phyloP scores from a whole-genome alignment of 1,140 invertebrate genomes.

The Drosophila nasuta region DNA sequence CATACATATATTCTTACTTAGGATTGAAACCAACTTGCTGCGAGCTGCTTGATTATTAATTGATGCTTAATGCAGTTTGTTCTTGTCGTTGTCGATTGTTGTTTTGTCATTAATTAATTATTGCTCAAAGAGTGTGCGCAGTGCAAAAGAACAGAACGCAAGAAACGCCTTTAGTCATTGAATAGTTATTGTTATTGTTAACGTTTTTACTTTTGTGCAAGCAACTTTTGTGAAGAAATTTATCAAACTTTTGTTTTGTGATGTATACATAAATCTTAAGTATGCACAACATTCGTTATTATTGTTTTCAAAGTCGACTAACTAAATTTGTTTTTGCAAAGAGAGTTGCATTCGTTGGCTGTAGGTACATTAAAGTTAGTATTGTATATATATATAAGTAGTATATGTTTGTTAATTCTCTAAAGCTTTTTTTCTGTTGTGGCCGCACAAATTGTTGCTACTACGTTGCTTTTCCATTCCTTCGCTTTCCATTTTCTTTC shows the following conservation, averaged over 20 bases:
- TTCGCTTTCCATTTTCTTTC: constrained; percentile 37
- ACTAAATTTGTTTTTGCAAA: constrained; percentile 12
- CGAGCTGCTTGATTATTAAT: neutral
- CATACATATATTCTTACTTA: constrained; percentile 26
- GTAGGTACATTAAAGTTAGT: constrained; percentile 37
- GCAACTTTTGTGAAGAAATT: constrained; percentile 19
- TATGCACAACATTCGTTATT: constrained; percentile 9
- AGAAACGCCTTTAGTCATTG: constrained; percentile 3
- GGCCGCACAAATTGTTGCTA: constrained; percentile 41
- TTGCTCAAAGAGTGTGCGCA: constrained; percentile 20
- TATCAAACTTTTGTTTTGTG: neutral
- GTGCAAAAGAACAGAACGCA: constrained; percentile 29
- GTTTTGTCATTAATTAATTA: neutral
- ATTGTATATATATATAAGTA: constrained; percentile 33
- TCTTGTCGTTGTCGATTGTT: neutral
- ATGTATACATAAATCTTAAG: neutral
- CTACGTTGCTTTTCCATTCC: constrained; percentile 54
- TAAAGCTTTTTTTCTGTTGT: constrained; percentile 58
- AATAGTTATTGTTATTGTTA: too few relatives aligned
- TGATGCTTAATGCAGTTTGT: neutral
- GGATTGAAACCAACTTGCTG: constrained; percentile 35
- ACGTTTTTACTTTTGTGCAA: constrained; percentile 2
- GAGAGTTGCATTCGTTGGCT: constrained; percentile 40
- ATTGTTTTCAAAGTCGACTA: constrained; percentile 30
- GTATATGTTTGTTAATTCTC: constrained; percentile 33